These are phyloP conservation scores for Heliconius hewitsoni DNA, from an alignment of 1,140 invertebrate species.

Conservation along the genomic window DNA sequence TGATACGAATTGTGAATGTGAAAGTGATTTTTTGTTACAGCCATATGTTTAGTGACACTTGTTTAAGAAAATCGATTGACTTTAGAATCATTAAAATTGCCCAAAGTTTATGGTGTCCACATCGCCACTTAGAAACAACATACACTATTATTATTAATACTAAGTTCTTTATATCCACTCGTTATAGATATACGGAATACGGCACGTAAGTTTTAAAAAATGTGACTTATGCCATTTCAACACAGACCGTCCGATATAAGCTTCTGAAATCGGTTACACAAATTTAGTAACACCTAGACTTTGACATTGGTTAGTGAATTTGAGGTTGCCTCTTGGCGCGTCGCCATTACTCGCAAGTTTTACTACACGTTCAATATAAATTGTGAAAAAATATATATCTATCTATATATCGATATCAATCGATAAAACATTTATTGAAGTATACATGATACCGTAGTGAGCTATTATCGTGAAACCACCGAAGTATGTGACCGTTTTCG, in stretches of 20 bases:
- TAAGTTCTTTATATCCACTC: too few relatives aligned
- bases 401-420: constrained; percentile 15
- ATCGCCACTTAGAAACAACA: too few relatives aligned
- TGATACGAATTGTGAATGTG: too few relatives aligned
- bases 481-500: neutral
- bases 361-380: neutral
- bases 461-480: neutral
- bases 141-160: too few relatives aligned
- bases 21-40: too few relatives aligned
- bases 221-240: neutral
- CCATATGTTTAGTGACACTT: too few relatives aligned
- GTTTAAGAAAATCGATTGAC: too few relatives aligned
- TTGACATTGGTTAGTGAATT: constrained; percentile 9
- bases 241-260: neutral
- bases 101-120: too few relatives aligned
- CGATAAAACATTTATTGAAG: constrained; percentile 20
- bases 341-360: neutral
- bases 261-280: neutral
- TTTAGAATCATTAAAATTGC: too few relatives aligned
- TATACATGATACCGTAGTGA: neutral
- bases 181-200: too few relatives aligned
- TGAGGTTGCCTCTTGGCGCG: neutral
- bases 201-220: too few relatives aligned
- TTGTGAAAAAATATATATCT: constrained; percentile 14
- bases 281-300: neutral